phyloP scores from a whole-genome alignment of 2,888 invertebrate genomes.

The Ectemnius cavifrons region DNA sequence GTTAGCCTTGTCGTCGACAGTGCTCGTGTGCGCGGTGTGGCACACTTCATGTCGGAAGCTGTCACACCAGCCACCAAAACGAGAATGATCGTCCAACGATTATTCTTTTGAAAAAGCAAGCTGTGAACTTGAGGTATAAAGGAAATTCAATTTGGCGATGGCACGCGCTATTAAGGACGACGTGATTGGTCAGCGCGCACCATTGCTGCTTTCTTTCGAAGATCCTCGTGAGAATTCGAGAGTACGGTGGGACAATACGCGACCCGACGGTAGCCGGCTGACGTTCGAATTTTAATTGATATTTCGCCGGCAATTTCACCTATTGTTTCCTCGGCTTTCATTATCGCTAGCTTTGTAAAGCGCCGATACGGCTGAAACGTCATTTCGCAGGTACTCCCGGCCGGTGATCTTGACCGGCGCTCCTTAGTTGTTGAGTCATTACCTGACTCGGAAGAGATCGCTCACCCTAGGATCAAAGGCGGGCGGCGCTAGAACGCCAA shows the following conservation, averaged over 20 bases:
- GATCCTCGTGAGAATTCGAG: constrained; percentile 12
- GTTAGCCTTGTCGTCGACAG: constrained; percentile 2
- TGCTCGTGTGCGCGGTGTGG: neutral
- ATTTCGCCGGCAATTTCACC: constrained; percentile 59
- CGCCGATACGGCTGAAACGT: constrained; percentile 65
- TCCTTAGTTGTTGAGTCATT: constrained; percentile 68
- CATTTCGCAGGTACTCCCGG: constrained; percentile 57
- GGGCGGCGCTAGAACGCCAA: constrained; percentile 8
- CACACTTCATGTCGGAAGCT: too few species aligned
- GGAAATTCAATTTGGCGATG: constrained; percentile 25
- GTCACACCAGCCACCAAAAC: too few species aligned
- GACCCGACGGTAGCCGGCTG: constrained; percentile 26
- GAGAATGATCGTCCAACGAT: neutral
- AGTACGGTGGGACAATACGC: constrained; percentile 44
- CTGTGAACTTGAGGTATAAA: neutral
- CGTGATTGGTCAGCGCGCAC: constrained; percentile 26
- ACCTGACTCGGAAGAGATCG: constrained; percentile 47
- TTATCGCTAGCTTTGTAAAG: constrained; percentile 64
- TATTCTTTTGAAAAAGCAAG: constrained; percentile 6
- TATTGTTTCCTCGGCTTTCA: constrained; percentile 62
- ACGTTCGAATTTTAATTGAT: constrained; percentile 70
- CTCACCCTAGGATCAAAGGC: neutral
- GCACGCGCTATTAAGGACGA: constrained; percentile 27
- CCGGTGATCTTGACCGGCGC: constrained; percentile 32
- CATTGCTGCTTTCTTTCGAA: constrained; percentile 2